Evolutionary conservation across 2,113 vertebrate species (phyloP), one percentile per base, ranked within the genome.

Genomic region (Cairina moschata): DNA sequence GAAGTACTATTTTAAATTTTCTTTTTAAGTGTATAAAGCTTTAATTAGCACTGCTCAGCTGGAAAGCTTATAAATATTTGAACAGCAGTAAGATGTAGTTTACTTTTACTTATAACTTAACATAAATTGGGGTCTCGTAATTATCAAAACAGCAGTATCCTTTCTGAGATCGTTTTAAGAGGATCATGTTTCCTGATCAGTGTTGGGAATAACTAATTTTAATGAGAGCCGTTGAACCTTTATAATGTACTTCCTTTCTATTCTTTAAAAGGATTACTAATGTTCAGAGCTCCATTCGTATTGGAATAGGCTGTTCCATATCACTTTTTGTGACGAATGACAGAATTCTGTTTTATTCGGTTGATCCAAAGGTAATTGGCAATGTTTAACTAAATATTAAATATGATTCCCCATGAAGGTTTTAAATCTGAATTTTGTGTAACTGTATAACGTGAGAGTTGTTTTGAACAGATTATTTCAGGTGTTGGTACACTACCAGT

Each of bases 361-460:
- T 83, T 75, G 67, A 25, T 94, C 55, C 86, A 81, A 77, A 88
- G 76, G 78, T 86, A 94, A 93, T 13, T 86, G 76, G 31, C 36
- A 94, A 55, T 63, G 50, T 74, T 94, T 77, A 90, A 93, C 72
- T 92, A 93, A 95, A 82, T 75, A 91, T 87, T 78, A 92, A 93
- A 76, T 85, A 79, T 44, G 34, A 83, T 82, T 93, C 71, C 62
- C 29, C 26, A 23, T 23, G 22, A 87, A 88, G 85, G 44, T 66
- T 94, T 94, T 58, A 90, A 94, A 75, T 13, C 21, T 75, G 77
- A 89, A 80, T 69, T 88, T 85, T 91, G 81, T 84, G 38, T 44
- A 55, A 87, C 28, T 38, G n/a, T 48, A 60, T 63, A 48, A 89
- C 26, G 3, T 44, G 54, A 85, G 52, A 82, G 32, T 56, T 68